A percentile compares a stretch with the other conserved stretches of the same genome.
Conservation (phyloP, 2,113 vertebrate species). For the Solea solea region DNA sequence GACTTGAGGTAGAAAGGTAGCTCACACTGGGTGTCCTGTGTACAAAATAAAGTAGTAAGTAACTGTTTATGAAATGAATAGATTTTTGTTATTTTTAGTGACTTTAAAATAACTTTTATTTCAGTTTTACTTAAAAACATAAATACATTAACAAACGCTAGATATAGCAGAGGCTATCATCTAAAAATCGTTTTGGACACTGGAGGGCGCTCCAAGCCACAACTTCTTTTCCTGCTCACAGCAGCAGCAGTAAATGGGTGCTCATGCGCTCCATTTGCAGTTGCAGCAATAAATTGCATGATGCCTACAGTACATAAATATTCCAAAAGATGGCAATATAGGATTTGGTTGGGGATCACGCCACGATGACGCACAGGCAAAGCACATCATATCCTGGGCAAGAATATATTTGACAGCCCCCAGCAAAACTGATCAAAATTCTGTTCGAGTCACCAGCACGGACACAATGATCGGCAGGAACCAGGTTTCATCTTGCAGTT, state of each 20-base stretch:
- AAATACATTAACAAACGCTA: background rate
- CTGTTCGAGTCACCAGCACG: background rate
- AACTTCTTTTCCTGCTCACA: background rate
- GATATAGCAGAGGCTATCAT: background rate
- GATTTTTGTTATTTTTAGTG: background rate
- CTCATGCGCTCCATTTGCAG: background rate
- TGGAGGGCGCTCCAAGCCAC: constrained; percentile 46
- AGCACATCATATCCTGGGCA: constrained; percentile 15
- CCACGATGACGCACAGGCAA: background rate
- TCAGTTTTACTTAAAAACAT: background rate
- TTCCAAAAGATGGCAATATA: constrained; percentile 70
- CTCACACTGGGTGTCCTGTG: too few relatives aligned
- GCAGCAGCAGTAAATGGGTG: background rate
- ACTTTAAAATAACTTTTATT: background rate
- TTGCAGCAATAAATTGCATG: constrained; percentile 21
- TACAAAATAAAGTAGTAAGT: too few relatives aligned
- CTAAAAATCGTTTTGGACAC: constrained; percentile 2
- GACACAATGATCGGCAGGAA: constrained; percentile 28
- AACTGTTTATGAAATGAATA: too few relatives aligned
- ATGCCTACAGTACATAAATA: constrained; percentile 33
- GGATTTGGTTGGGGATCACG: constrained; percentile 12
- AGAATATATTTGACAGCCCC: constrained; percentile 35
- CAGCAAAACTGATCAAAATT: background rate
- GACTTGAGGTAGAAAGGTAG: too few relatives aligned
- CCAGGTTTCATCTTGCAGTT: constrained; percentile 88